Percentiles rank a stretch among this genome's conserved stretches.
phyloP scores from a whole-genome alignment of 2,888 invertebrate species.

The Ormyrus thymus region DNA sequence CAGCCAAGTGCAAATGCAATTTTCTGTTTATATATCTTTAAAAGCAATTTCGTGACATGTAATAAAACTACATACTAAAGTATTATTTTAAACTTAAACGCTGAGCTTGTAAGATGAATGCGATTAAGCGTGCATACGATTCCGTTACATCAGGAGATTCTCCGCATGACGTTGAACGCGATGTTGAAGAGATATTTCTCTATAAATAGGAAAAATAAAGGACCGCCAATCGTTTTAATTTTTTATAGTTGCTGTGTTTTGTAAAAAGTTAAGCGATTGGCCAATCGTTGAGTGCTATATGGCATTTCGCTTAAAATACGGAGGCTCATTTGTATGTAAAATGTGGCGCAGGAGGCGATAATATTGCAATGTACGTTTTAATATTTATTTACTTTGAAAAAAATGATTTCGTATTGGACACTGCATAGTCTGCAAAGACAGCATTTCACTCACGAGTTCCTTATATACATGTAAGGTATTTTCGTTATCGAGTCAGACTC shows the following conservation, averaged over 20 bases:
- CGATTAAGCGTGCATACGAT: conserved; percentile 55
- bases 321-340: conserved; percentile 53
- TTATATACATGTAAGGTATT: conserved; percentile 46
- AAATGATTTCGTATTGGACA: conserved; percentile 54
- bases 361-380: conserved; percentile 61
- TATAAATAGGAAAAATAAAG: conserved; percentile 57
- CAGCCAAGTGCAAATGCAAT: conserved; percentile 43
- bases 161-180: conserved; percentile 52
- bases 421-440: conserved; percentile 60
- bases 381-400: conserved; percentile 58
- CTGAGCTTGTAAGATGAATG: conserved; percentile 57
- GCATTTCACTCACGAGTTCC: conserved; percentile 60
- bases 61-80: conserved; percentile 57
- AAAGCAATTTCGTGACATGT: conserved; percentile 56
- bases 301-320: conserved; percentile 47
- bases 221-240: conserved; percentile 66
- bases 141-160: conserved; percentile 54
- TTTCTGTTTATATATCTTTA: conserved; percentile 49
- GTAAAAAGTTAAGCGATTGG: conserved; percentile 69
- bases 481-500: conserved; percentile 32
- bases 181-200: conserved; percentile 54
- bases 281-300: conserved; percentile 56
- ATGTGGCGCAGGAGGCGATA: conserved; percentile 48
- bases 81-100: conserved; percentile 60
- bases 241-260: conserved; percentile 67